Evolutionary conservation across 2,113 vertebrate genomes (phyloP).

Genomic region (Entomyzon cyanotis): DNA sequence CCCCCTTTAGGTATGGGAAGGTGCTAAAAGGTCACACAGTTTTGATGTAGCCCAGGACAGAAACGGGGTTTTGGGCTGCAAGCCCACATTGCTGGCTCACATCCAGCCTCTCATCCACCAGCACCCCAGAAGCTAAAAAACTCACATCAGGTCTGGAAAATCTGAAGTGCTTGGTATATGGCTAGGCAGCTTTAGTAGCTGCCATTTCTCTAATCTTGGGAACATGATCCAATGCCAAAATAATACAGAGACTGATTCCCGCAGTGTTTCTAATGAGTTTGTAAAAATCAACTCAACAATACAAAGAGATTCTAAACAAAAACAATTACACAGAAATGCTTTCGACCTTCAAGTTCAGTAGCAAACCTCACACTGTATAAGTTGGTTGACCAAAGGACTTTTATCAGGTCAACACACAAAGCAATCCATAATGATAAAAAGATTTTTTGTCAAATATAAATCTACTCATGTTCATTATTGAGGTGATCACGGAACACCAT

Average conservation of each 20-base stretch:
- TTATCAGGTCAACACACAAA: neutral
- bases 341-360: neutral
- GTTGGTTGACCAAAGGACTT: neutral
- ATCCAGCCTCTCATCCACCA: neutral
- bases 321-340: neutral
- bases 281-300: neutral
- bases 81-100: neutral
- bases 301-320: neutral
- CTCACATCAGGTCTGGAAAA: neutral
- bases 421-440: neutral
- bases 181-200: neutral
- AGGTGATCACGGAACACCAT: neutral
- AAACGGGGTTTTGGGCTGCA: neutral
- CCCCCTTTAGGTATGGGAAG: too few species aligned
- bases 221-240: neutral
- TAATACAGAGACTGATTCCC: neutral
- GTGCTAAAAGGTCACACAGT: neutral
- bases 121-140: neutral
- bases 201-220: neutral
- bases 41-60: neutral
- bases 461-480: neutral
- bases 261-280: neutral
- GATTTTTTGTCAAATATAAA: neutral
- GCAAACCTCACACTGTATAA: neutral
- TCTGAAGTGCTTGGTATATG: neutral